phyloP scores from a whole-genome alignment of 1,140 invertebrate species.

The Idris sp. region DNA sequence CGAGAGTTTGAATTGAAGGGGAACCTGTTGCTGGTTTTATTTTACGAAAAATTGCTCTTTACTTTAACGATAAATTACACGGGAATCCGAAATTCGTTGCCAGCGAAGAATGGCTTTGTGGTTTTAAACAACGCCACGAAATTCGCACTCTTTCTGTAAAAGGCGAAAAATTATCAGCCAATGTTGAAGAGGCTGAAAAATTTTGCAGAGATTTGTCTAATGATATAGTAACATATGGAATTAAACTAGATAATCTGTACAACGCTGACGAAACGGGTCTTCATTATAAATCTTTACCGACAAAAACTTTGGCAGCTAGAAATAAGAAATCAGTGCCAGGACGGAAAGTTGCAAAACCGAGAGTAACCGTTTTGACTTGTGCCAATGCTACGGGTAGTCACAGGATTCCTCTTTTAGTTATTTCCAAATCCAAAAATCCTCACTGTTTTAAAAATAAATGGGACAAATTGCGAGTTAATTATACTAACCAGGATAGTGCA shows the following conservation, averaged over 20 bases:
- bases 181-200: constrained; percentile 63
- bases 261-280: no score
- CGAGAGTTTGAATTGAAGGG: background rate
- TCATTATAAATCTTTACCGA: constrained; percentile 63
- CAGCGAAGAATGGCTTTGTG: constrained; percentile 67
- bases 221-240: constrained; percentile 63
- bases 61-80: background rate
- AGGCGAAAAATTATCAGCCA: constrained; percentile 68
- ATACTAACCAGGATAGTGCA: background rate
- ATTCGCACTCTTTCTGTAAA: constrained; percentile 66
- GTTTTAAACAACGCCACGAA: constrained; percentile 69
- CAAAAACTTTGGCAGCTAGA: background rate
- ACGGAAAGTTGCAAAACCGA: no score
- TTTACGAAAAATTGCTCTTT: background rate
- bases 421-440: background rate
- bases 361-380: background rate
- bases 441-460: background rate
- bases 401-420: background rate
- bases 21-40: background rate
- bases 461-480: background rate
- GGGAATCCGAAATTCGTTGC: constrained; percentile 57
- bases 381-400: background rate
- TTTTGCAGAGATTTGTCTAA: constrained; percentile 55
- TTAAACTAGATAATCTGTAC: constrained; percentile 58
- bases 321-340: no score